Percentiles rank a stretch among this genome's conserved stretches.
phyloP scores from a whole-genome alignment of 1,140 invertebrate species.

The Drosophila kepulauana region DNA sequence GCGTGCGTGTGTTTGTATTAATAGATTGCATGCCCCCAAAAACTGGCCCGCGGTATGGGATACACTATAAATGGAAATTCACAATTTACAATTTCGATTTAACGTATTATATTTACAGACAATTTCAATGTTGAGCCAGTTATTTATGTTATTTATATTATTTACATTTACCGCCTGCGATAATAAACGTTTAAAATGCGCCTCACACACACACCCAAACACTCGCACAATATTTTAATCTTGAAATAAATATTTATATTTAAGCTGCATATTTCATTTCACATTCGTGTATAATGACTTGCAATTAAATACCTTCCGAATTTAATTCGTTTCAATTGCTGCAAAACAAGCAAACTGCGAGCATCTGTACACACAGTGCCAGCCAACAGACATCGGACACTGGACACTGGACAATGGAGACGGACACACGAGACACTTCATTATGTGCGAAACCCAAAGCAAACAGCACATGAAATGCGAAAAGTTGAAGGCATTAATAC shows the following conservation, averaged over 20 bases:
- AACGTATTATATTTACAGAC: constrained; percentile 55
- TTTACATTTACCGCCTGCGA: constrained; percentile 19
- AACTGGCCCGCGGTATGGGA: constrained; percentile 18
- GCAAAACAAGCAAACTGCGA: not conserved
- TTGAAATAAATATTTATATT: constrained; percentile 27
- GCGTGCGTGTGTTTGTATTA: constrained; percentile 59
- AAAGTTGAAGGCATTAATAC: not conserved
- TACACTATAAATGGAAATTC: constrained; percentile 46
- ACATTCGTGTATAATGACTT: not conserved
- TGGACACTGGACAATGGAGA: not conserved
- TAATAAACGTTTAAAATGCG: not conserved
- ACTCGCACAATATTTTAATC: constrained; percentile 18
- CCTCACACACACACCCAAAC: not conserved
- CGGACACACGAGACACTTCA: constrained; percentile 4
- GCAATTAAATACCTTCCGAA: constrained; percentile 17
- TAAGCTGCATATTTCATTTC: constrained; percentile 8
- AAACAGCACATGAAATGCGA: constrained; percentile 1
- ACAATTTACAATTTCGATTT: constrained; percentile 71
- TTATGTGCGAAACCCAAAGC: not conserved
- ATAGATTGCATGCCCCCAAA: constrained; percentile 61
- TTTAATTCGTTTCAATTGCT: constrained; percentile 3
- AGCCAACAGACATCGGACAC: not conserved
- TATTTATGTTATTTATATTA: constrained; percentile 37
- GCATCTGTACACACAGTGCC: not conserved
- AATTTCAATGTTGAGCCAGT: constrained; percentile 28